These are phyloP conservation scores for Loripinus fragilis DNA, from an alignment of 2,888 invertebrate species.

Conservation along the genomic window DNA sequence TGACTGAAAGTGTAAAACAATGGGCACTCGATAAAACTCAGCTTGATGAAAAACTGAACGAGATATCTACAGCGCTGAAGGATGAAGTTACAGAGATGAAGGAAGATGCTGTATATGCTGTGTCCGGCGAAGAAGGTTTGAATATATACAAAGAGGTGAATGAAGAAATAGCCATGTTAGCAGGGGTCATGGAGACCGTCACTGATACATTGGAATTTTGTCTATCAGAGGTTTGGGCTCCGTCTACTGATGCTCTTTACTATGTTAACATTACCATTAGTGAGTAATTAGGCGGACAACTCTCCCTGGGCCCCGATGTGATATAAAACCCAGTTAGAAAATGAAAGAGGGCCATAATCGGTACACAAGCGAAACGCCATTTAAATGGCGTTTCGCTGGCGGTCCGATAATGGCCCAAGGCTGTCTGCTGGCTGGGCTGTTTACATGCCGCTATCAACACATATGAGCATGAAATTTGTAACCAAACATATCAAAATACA, in stretches of 20 bases:
- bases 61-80: not conserved
- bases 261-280: not conserved
- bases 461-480: too few species aligned
- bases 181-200: not conserved
- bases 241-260: not conserved
- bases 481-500: too few species aligned
- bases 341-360: too few species aligned
- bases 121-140: not conserved
- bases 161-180: not conserved
- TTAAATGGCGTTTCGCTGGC: too few species aligned
- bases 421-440: too few species aligned
- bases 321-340: too few species aligned
- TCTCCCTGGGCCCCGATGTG: too few species aligned
- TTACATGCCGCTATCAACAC: too few species aligned
- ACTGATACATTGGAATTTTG: not conserved
- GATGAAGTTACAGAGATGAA: too few species aligned
- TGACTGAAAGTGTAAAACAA: not conserved
- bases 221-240: constrained; percentile 9
- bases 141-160: not conserved
- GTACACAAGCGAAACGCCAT: too few species aligned
- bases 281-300: not conserved
- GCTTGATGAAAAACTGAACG: not conserved
- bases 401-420: too few species aligned
- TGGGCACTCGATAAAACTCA: not conserved
- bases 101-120: not conserved